These are phyloP conservation scores for Pomatostomus ruficeps DNA, from an alignment of 2,113 vertebrate genomes.

Conservation along the genomic window DNA sequence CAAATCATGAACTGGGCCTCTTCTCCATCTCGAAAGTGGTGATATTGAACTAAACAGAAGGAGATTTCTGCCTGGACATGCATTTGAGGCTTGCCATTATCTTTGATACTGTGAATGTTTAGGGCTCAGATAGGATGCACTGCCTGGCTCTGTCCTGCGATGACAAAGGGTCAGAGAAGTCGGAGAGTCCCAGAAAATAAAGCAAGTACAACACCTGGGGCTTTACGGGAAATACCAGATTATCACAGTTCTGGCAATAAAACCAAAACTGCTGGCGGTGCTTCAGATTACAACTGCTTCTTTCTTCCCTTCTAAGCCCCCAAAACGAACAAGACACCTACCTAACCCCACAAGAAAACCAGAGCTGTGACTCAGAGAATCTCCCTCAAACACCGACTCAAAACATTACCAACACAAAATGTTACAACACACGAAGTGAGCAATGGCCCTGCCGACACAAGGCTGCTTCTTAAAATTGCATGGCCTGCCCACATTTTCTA, in stretches of 20 bases:
- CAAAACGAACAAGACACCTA: neutral
- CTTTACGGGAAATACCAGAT: slow-evolving; percentile 53
- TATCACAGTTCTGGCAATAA: slow-evolving; percentile 9
- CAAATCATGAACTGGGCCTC: neutral
- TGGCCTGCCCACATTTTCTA: slow-evolving; percentile 29
- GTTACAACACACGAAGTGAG: neutral
- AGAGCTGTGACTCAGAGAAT: neutral
- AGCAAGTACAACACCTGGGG: neutral
- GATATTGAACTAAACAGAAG: neutral
- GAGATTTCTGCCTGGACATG: neutral
- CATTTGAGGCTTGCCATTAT: neutral
- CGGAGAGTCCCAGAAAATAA: neutral
- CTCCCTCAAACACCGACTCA: neutral
- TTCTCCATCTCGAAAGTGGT: neutral
- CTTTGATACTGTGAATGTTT: neutral
- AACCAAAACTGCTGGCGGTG: neutral
- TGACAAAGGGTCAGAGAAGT: neutral
- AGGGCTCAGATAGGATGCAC: neutral
- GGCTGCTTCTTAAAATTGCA: slow-evolving; percentile 3
- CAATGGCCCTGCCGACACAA: neutral
- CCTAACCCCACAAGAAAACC: neutral
- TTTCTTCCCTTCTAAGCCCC: neutral
- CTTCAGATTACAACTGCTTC: neutral
- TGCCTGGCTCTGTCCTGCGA: neutral
- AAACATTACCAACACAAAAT: neutral